A percentile compares a stretch with the other conserved stretches of the same genome.
These are phyloP conservation scores for Tupaia tana DNA, from an alignment of 2,113 vertebrate species.

Conservation along the genomic window DNA sequence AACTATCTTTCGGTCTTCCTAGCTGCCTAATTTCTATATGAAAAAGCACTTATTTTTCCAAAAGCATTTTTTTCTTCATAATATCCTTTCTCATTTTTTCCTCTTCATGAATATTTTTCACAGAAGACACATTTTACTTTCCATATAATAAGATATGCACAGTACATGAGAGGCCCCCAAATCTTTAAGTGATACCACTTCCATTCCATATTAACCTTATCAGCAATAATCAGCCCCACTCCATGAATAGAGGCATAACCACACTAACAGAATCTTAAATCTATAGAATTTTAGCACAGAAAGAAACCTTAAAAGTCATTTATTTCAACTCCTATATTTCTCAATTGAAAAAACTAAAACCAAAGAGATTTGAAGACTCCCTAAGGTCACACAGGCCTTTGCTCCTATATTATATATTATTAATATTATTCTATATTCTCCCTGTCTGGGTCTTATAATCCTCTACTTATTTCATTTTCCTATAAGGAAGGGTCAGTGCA, in stretches of 20 bases:
- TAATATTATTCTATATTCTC: neutral
- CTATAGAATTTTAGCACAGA: neutral
- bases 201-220: neutral
- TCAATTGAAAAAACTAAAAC: conserved; percentile 12
- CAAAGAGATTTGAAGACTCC: neutral
- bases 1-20: neutral
- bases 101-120: neutral
- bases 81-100: neutral
- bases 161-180: neutral
- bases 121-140: neutral
- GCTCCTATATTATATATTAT: no score
- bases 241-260: neutral
- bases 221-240: neutral
- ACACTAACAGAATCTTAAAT: neutral
- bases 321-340: conserved; percentile 9
- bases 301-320: neutral
- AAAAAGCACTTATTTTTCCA: neutral
- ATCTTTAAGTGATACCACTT: neutral
- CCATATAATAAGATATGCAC: neutral
- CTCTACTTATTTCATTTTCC: conserved; percentile 40
- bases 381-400: neutral
- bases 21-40: neutral
- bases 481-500: neutral
- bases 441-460: neutral
- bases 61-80: conserved; percentile 29